These are phyloP conservation scores for Drosophila quasianomalipes DNA, from an alignment of 2,888 invertebrate genomes.

Conservation along the genomic window DNA sequence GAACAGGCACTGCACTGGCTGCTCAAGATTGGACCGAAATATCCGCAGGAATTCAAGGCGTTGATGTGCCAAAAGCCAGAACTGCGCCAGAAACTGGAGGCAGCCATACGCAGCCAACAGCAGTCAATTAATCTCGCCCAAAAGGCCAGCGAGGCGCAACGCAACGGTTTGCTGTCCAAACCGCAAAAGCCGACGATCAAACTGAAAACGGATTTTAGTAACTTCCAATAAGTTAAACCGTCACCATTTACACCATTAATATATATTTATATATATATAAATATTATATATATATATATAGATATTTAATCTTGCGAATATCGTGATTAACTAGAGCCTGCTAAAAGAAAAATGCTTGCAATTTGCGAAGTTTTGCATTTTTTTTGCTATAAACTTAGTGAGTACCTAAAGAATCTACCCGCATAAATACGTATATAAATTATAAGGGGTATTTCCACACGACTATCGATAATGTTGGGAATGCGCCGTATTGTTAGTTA, in stretches of 20 bases:
- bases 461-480: constrained; percentile 27
- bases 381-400: constrained; percentile 52
- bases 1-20: constrained; percentile 96
- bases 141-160: constrained; percentile 86
- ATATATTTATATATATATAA: neutral
- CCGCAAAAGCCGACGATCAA: constrained; percentile 92
- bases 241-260: neutral
- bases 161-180: constrained; percentile 80
- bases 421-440: constrained; percentile 24
- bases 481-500: constrained; percentile 67
- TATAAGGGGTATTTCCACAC: constrained; percentile 27
- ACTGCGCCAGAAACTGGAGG: constrained; percentile 92
- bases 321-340: constrained; percentile 34
- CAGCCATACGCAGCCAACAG: constrained; percentile 92
- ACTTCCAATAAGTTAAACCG: constrained; percentile 89
- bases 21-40: constrained; percentile 95
- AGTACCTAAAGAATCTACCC: constrained; percentile 52
- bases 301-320: constrained; percentile 28
- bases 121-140: constrained; percentile 86
- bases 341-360: constrained; percentile 35
- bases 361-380: constrained; percentile 20
- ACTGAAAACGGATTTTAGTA: constrained; percentile 97
- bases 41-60: constrained; percentile 96
- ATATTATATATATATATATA: constrained; percentile 3
- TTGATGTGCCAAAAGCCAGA: constrained; percentile 94